These are phyloP conservation scores for Tetragonisca angustula DNA, from an alignment of 2,888 invertebrate genomes.

Conservation along the genomic window DNA sequence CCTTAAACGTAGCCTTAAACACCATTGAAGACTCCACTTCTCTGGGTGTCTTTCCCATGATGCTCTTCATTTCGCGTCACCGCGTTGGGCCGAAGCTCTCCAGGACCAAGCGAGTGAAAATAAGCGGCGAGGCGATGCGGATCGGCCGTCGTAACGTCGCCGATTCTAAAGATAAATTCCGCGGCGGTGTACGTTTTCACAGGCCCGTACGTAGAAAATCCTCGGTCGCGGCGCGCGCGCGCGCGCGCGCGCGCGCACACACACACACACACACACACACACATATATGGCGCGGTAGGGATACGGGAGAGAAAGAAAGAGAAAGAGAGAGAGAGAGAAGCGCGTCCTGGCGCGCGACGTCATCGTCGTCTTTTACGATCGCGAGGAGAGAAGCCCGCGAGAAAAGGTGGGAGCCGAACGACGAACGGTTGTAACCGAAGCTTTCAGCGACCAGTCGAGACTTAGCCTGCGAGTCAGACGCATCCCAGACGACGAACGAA, in stretches of 20 bases:
- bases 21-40: neutral
- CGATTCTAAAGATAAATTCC: conserved; percentile 72
- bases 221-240: conserved; percentile 20
- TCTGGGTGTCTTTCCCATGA: neutral
- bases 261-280: too few species aligned
- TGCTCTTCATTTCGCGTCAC: conserved; percentile 23
- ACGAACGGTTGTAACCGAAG: conserved; percentile 50
- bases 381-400: conserved; percentile 65
- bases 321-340: conserved; percentile 45
- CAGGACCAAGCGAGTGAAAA: conserved; percentile 43
- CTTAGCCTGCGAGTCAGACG: conserved; percentile 81
- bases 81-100: conserved; percentile 16
- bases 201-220: conserved; percentile 62
- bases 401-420: conserved; percentile 70
- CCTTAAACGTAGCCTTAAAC: neutral
- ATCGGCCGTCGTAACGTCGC: conserved; percentile 44
- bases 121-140: conserved; percentile 23
- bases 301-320: conserved; percentile 25
- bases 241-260: neutral
- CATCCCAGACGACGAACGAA: conserved; percentile 71
- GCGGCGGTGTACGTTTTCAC: conserved; percentile 70
- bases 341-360: conserved; percentile 61
- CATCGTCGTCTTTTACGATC: conserved; percentile 66
- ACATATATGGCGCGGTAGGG: conserved; percentile 51
- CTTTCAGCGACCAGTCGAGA: conserved; percentile 79